A percentile compares a stretch with the other conserved stretches of the same genome.
Evolutionary conservation across 2,888 invertebrate genomes (phyloP).

Genomic region (Beris morrisii): DNA sequence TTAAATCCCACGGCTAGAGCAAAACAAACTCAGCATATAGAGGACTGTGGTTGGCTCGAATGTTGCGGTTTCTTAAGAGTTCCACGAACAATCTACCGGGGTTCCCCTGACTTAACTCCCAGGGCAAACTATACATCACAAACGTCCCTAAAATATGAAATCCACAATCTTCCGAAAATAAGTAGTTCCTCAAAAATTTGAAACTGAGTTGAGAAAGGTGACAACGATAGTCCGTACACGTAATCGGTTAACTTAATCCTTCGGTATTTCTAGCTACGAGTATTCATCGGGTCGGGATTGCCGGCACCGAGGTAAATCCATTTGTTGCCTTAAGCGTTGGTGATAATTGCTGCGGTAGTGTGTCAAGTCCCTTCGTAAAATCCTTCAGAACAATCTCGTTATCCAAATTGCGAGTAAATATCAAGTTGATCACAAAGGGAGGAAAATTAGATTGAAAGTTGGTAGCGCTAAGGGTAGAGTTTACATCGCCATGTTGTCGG

Average conservation of each 20-base stretch:
- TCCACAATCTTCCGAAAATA: too few species aligned
- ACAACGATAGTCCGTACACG: too few species aligned
- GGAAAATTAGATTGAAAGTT: constrained; percentile 48
- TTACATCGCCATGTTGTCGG: background rate
- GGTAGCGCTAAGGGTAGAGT: background rate
- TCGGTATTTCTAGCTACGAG: too few species aligned
- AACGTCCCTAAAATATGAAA: too few species aligned
- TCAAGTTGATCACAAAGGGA: constrained; percentile 48
- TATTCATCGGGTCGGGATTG: too few species aligned
- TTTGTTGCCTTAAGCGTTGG: constrained; percentile 7
- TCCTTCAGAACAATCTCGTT: constrained; percentile 37
- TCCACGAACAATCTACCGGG: background rate
- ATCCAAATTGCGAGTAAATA: constrained; percentile 44
- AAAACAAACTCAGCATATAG: constrained; percentile 24
- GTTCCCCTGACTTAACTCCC: background rate
- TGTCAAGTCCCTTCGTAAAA: constrained; percentile 9
- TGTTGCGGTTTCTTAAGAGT: background rate
- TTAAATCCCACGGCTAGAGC: constrained; percentile 26
- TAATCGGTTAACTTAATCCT: too few species aligned
- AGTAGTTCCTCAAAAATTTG: too few species aligned
- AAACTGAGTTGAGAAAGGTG: too few species aligned
- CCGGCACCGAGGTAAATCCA: too few species aligned
- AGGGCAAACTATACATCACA: too few species aligned
- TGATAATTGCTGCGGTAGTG: constrained; percentile 16
- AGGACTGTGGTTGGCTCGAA: background rate